Evolutionary conservation across 2,888 invertebrate species (phyloP).

Genomic region (Fragum fragum): DNA sequence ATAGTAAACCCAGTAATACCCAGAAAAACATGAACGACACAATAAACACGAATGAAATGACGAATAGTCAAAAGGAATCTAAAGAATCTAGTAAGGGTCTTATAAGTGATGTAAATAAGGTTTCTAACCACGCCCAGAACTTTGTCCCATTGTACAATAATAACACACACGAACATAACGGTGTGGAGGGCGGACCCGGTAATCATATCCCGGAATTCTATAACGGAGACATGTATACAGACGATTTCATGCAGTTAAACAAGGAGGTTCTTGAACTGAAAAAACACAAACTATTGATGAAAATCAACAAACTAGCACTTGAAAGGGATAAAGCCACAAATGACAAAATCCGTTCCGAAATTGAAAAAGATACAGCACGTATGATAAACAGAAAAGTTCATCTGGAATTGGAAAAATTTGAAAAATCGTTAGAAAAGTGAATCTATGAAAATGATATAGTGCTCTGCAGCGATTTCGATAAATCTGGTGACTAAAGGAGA

Average conservation of each 20-base stretch:
- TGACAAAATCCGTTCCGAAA: conserved; percentile 13
- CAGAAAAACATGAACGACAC: not conserved
- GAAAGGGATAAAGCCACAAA: conserved; percentile 27
- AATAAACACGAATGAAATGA: not conserved
- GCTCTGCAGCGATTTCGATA: too few species aligned
- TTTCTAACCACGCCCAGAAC: not conserved
- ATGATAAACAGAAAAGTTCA: conserved; percentile 16
- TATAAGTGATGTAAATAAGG: not conserved
- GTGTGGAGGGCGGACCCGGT: not conserved
- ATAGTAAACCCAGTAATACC: too few species aligned
- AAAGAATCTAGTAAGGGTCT: not conserved
- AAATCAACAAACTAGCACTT: conserved; percentile 9
- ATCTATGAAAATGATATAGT: too few species aligned
- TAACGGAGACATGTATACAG: not conserved
- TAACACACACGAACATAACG: not conserved
- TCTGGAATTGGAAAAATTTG: conserved; percentile 16
- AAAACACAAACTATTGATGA: conserved; percentile 19
- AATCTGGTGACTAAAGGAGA: too few species aligned
- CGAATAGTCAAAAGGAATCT: not conserved
- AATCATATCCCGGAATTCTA: not conserved
- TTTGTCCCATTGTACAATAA: not conserved
- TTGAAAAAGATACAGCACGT: conserved; percentile 28
- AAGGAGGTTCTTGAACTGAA: conserved; percentile 24
- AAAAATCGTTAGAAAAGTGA: not conserved
- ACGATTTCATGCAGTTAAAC: conserved; percentile 18